phyloP scores from a whole-genome alignment of 2,113 vertebrate species.

The Syngnathus scovelli region DNA sequence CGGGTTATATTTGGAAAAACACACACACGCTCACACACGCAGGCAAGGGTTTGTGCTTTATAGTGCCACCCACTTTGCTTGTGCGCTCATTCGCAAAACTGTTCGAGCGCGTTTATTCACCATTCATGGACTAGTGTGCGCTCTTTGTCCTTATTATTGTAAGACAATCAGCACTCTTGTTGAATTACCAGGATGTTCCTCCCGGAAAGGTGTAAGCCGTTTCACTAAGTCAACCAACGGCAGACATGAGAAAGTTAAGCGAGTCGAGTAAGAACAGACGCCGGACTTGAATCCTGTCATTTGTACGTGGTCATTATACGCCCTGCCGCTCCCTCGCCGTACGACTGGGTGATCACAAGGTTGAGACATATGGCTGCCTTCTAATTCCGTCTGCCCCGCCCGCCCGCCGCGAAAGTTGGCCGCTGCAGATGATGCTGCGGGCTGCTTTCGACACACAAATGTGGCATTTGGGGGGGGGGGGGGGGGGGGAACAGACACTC shows the following conservation, averaged over 20 bases:
- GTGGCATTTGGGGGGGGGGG: background rate
- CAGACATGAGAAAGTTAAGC: background rate
- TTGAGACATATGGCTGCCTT: conserved; percentile 42
- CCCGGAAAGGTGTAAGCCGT: background rate
- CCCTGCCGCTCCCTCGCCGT: conserved; percentile 39
- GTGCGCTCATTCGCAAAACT: background rate
- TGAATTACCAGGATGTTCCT: too few relatives aligned
- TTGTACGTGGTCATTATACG: conserved; percentile 50
- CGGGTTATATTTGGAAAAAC: conserved; percentile 54
- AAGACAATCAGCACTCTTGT: too few relatives aligned
- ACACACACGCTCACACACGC: too few relatives aligned
- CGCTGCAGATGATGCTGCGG: background rate
- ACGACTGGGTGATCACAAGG: conserved; percentile 49
- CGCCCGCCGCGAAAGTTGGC: conserved; percentile 21
- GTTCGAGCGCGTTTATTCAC: background rate
- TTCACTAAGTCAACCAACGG: background rate
- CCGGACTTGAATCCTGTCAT: conserved; percentile 26
- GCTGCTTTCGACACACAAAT: background rate
- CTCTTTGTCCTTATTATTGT: too few relatives aligned
- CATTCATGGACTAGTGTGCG: background rate
- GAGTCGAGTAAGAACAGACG: conserved; percentile 12
- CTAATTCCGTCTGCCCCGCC: conserved; percentile 41
- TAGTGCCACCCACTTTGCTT: conserved; percentile 54
- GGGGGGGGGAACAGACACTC: too few relatives aligned
- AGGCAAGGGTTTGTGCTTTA: conserved; percentile 44